Evolutionary conservation across 2,797 vertebrate species (phyloP).

Genomic region (Sarcoramphus papa): DNA sequence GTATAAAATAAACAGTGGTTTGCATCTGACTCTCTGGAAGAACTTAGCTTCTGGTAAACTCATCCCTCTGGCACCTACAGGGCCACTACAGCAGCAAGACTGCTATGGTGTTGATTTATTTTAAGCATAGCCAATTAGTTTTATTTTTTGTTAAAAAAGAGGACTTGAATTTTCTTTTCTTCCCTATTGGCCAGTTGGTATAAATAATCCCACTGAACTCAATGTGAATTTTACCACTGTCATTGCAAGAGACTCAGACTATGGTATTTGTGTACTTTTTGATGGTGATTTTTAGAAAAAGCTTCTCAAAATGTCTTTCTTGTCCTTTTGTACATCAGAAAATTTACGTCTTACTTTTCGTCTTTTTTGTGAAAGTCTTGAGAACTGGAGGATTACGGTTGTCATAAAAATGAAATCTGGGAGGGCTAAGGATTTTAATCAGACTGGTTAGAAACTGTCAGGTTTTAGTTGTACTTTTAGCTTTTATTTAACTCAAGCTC

Average conservation of each 20-base stretch:
- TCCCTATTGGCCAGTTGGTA: background rate
- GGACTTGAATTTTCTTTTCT: background rate
- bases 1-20: background rate
- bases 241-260: background rate
- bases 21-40: background rate
- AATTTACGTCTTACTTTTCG: background rate
- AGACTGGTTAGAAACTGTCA: background rate
- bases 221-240: background rate
- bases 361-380: background rate
- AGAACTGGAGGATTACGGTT: constrained; percentile 34
- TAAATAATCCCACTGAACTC: background rate
- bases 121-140: background rate
- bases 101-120: background rate
- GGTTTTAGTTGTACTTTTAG: constrained; percentile 28
- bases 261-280: background rate
- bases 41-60: background rate
- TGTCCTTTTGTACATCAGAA: constrained; percentile 4
- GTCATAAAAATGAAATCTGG: constrained; percentile 46
- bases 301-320: constrained; percentile 16
- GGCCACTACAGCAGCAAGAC: background rate
- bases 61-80: background rate
- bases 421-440: constrained; percentile 30
- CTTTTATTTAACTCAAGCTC: constrained; percentile 42
- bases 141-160: background rate
- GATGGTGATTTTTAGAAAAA: background rate